These are phyloP conservation scores for Cosmopolites sordidus DNA, from an alignment of 2,888 invertebrate species.

Conservation along the genomic window DNA sequence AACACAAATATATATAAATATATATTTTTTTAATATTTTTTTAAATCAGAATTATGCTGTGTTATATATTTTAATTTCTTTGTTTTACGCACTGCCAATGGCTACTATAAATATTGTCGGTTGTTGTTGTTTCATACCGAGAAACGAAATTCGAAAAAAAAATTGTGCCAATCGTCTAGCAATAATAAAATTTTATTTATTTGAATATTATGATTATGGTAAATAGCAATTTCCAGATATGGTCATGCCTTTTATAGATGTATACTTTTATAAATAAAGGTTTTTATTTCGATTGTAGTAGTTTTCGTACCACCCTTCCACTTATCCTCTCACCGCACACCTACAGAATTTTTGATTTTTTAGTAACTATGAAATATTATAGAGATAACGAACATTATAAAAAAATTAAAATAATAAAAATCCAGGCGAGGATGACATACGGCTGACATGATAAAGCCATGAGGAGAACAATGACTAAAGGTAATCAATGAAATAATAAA, in stretches of 20 bases:
- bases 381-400: no score
- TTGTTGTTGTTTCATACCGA: neutral
- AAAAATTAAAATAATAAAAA: no score
- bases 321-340: no score
- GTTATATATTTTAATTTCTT: neutral
- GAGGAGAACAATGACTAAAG: no score
- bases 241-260: slow-evolving; percentile 3
- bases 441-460: no score
- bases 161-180: slow-evolving; percentile 20
- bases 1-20: no score
- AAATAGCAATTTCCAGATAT: slow-evolving; percentile 11
- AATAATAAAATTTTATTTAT: slow-evolving; percentile 13
- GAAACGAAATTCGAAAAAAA: neutral
- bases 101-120: neutral
- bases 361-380: no score
- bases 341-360: no score
- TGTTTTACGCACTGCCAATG: neutral
- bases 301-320: no score
- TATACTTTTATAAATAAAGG: slow-evolving; percentile 7
- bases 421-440: no score
- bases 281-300: neutral
- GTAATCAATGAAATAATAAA: no score
- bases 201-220: slow-evolving; percentile 8
- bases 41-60: neutral
- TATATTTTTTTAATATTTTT: neutral